Base-by-base conservation (phyloP, 2,113 vertebrate species). In the Oreochromis niloticus region DNA sequence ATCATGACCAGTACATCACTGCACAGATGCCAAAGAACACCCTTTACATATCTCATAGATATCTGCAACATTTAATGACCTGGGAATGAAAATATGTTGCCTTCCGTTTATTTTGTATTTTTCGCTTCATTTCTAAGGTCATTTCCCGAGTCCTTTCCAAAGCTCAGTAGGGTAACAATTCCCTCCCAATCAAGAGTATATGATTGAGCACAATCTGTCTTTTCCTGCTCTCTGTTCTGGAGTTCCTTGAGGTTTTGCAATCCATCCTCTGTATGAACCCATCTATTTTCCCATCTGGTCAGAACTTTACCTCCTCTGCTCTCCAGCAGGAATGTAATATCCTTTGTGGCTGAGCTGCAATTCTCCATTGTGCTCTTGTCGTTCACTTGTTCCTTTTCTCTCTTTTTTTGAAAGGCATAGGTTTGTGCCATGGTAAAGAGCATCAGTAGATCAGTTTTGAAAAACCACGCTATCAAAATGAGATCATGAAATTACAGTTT, bases 281-380 rank as follows among this genome's bases (percentile, higher is more conserved):
- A 57, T 75, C 66, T 84, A 83, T 88, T 91, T 81, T 73, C 55
- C 30, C 84, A 82, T 83, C 81, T 84, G 86, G 66, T 90, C 75
- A 84, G 56, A 80, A 68, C 55, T 86, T 22, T 43, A 27, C 85
- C 63, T 71, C 27, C 32, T 66, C 8, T 78, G 52, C 39, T 73
- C 22, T 66, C 41, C 75, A 81, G 46, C 7, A 6, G 32, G 80
- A 57, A 73, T 66, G 14, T 52, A 55, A 82, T 88, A 43, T 83
- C 6, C 50, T 73, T 30, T 80, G 19, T 87, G n/a, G 80, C 55
- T 32, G 36, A 39, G 34, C 61, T 83, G 48, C 55, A 81, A 52
- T 78, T 78, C 43, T 34, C 73, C 46, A 78, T 52, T 78, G 46
- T 34, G 46, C 27, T 52, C 46, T 34, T 34, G 73, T 52, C 1